A percentile compares a stretch with the other conserved stretches of the same genome.
These are phyloP conservation scores for Procambarus clarkii DNA, from an alignment of 1,140 invertebrate genomes.

Conservation along the genomic window DNA sequence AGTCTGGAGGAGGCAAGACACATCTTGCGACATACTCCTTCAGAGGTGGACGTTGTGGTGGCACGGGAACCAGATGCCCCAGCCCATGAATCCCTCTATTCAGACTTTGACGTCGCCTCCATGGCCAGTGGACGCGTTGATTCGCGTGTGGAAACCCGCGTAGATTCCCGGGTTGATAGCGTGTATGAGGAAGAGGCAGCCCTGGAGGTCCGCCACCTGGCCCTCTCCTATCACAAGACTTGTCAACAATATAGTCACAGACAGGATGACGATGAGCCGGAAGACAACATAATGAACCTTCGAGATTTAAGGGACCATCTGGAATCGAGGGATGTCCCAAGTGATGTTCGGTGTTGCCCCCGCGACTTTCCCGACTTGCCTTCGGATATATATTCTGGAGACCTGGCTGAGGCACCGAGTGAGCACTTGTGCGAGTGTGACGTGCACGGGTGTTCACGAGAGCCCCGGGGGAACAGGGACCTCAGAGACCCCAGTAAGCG, in stretches of 20 bases:
- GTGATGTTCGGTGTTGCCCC: not conserved
- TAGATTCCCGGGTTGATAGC: slow-evolving; percentile 57
- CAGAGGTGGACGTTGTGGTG: slow-evolving; percentile 86
- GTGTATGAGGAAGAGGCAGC: slow-evolving; percentile 13
- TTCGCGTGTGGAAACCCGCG: slow-evolving; percentile 39
- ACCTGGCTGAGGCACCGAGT: slow-evolving; percentile 19
- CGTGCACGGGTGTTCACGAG: not conserved
- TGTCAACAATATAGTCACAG: not conserved
- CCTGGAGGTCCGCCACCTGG: not conserved
- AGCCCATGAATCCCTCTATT: slow-evolving; percentile 42
- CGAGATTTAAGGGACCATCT: not conserved
- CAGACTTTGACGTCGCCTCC: slow-evolving; percentile 52
- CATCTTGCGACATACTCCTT: slow-evolving; percentile 80
- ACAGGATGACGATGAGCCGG: slow-evolving; percentile 7
- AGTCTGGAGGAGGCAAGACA: slow-evolving; percentile 85
- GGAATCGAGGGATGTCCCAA: not conserved
- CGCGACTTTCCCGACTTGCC: slow-evolving; percentile 4
- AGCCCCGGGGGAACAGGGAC: not conserved
- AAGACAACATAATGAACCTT: not conserved
- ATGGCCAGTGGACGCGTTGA: slow-evolving; percentile 55
- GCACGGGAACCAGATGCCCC: slow-evolving; percentile 73
- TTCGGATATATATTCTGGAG: not conserved
- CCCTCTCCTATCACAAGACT: slow-evolving; percentile 1
- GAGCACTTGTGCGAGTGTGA: not conserved
- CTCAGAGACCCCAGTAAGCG: slow-evolving; percentile 6